Base-by-base conservation (phyloP, 2,888 invertebrate genomes). In the Microctonus hyperodae region DNA sequence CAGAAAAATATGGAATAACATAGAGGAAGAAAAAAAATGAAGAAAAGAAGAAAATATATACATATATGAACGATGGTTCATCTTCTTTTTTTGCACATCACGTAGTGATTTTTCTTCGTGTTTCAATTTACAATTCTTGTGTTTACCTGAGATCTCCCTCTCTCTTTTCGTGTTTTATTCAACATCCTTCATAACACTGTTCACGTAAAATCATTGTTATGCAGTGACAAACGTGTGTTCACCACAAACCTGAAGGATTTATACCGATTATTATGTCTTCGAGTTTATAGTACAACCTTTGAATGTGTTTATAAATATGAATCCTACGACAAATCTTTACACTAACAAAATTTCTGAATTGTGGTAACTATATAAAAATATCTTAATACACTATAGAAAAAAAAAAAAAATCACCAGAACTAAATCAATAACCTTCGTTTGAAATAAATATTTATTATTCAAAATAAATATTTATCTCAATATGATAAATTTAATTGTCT, bases 181-280 rank as follows among this genome's bases (percentile, higher is more conserved):
- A 51, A 51, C 50, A 25, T 3, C 28, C 37, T 20, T 10, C 11
- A 1, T n/a, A n/a, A n/a, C n/a, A n/a, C 20, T 11, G 11, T 9
- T 25, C 25, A 13, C 16, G 40, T 55, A 44, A 44, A 65, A 55
- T 50, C 40, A 66, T 73, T 72, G 72, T 69, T 64, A 70, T 68
- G 59, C 59, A 62, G 57, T 55, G n/a, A n/a, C 35, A 28, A 48
- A 37, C 25, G 53, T 23, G 51, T 59, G 65, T 53, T 59, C 59
- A 25, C 53, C 53, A 37, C 37, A 11, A 11, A 25, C 28, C n/a
- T n/a, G n/a, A n/a, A 20, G 59, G 51, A 68, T n/a, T n/a, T n/a
- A n/a, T n/a, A n/a, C 37, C 74, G 71, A 78, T 74, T 75, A 77
- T 75, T 72, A 75, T 74, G 69, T 66, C n/a, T 37, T 37, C n/a